A percentile compares a stretch with the other conserved stretches of the same genome.
Evolutionary conservation across 2,888 invertebrate species (phyloP).

Genomic region (Proisotoma minuta): DNA sequence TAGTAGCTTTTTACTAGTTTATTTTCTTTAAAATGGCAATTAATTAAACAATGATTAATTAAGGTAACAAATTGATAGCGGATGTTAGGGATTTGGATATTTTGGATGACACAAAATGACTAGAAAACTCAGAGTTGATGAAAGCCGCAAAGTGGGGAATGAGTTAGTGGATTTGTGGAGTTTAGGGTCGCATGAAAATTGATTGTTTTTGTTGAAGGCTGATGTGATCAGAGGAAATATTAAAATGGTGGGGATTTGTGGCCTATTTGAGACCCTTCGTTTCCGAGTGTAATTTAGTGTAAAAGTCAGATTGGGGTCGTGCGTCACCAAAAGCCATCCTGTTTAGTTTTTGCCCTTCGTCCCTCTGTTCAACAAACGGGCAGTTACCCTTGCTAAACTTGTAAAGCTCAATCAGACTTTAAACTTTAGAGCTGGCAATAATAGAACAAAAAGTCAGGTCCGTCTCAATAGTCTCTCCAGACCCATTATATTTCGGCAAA

Average conservation of each 20-base stretch:
- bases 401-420: background rate
- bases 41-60: too few relatives aligned
- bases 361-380: background rate
- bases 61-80: too few relatives aligned
- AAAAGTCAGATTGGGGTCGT: conserved; percentile 39
- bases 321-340: conserved; percentile 31
- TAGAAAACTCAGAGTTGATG: background rate
- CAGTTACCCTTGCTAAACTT: background rate
- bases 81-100: too few relatives aligned
- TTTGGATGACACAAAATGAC: too few relatives aligned
- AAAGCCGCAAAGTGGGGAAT: background rate
- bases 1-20: too few relatives aligned
- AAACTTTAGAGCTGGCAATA: background rate
- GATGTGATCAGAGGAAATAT: background rate
- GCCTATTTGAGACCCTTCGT: background rate
- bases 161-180: background rate
- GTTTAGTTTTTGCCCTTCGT: conserved; percentile 4
- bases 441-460: background rate
- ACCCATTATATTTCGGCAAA: background rate
- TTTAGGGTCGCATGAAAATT: background rate
- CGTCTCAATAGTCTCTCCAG: background rate
- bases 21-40: too few relatives aligned
- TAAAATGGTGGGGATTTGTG: conserved; percentile 1
- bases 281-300: conserved; percentile 39
- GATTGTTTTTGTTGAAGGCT: conserved; percentile 9